Evolutionary conservation across 1,140 invertebrate species (phyloP).

Genomic region (Periplaneta americana): DNA sequence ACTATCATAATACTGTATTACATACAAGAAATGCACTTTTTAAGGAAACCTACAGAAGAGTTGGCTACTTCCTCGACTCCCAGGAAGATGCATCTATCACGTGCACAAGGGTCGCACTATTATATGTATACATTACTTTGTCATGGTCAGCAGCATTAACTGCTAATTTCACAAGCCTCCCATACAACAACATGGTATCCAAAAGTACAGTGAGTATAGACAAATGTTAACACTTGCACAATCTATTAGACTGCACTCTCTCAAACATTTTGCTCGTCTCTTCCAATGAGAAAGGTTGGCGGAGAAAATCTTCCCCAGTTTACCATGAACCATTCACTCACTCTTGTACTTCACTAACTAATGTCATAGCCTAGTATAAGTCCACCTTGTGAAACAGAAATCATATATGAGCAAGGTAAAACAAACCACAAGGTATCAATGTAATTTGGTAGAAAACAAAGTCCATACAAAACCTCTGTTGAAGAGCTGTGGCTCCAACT

Average conservation of each 20-base stretch:
- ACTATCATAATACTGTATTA: slow-evolving; percentile 78
- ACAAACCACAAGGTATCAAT: slow-evolving; percentile 9
- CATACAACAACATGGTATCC: slow-evolving; percentile 6
- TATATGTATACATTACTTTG: slow-evolving; percentile 12
- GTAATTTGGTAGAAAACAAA: slow-evolving; percentile 16
- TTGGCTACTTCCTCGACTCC: slow-evolving; percentile 18
- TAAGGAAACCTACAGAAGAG: slow-evolving; percentile 81
- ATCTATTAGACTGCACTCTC: slow-evolving; percentile 13
- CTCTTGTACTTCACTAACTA: slow-evolving; percentile 13
- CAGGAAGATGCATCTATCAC: slow-evolving; percentile 24
- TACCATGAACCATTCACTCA: slow-evolving; percentile 16
- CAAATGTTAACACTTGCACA: not conserved
- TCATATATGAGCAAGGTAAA: slow-evolving; percentile 1
- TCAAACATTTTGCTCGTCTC: slow-evolving; percentile 15
- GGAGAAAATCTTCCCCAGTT: slow-evolving; percentile 18
- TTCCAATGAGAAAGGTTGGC: slow-evolving; percentile 28
- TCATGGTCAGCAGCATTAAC: slow-evolving; percentile 14
- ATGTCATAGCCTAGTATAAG: not conserved
- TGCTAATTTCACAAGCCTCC: slow-evolving; percentile 10
- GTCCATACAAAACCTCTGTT: slow-evolving; percentile 12
- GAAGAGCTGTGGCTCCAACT: slow-evolving; percentile 8
- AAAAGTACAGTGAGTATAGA: not conserved
- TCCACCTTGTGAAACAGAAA: slow-evolving; percentile 9
- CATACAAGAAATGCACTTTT: slow-evolving; percentile 83
- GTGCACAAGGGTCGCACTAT: slow-evolving; percentile 27